These are phyloP conservation scores for Amphiprion clarkii DNA, from an alignment of 2,797 vertebrate genomes.

Conservation along the genomic window DNA sequence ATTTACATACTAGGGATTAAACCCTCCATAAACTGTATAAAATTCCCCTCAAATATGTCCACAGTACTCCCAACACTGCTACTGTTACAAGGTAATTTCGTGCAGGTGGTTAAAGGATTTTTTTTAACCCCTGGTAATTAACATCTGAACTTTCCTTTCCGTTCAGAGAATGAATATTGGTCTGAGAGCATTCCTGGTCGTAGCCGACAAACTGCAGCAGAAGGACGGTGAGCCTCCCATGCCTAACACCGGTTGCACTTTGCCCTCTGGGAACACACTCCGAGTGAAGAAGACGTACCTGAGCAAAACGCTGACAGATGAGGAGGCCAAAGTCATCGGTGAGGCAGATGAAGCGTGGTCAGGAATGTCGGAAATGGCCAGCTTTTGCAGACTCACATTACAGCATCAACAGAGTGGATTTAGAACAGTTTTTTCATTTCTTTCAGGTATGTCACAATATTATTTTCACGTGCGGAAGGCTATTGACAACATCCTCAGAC, in stretches of 20 bases:
- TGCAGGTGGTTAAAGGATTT: too few relatives aligned
- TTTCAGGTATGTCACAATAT: slow-evolving; percentile 95
- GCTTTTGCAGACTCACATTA: neutral
- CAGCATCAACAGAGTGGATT: neutral
- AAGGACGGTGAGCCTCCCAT: slow-evolving; percentile 98
- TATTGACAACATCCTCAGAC: slow-evolving; percentile 95
- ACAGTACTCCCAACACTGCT: too few relatives aligned
- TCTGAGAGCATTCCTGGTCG: slow-evolving; percentile 96
- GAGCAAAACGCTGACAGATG: slow-evolving; percentile 97
- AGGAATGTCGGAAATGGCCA: slow-evolving; percentile 25
- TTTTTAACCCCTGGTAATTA: too few relatives aligned
- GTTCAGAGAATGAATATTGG: slow-evolving; percentile 98
- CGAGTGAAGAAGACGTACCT: slow-evolving; percentile 98
- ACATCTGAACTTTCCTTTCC: slow-evolving; percentile 25
- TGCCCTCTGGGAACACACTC: slow-evolving; percentile 96
- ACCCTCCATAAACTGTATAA: too few relatives aligned
- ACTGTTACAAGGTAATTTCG: too few relatives aligned
- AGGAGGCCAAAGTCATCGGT: slow-evolving; percentile 99
- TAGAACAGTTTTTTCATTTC: neutral
- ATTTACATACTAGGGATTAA: too few relatives aligned
- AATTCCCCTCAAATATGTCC: too few relatives aligned
- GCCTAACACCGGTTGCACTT: slow-evolving; percentile 95
- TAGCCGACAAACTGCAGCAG: slow-evolving; percentile 97
- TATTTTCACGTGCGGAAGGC: slow-evolving; percentile 97
- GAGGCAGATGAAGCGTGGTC: slow-evolving; percentile 50